These are phyloP conservation scores for Caenorhabditis sinica DNA, from an alignment of 2,888 invertebrate genomes.

Conservation along the genomic window DNA sequence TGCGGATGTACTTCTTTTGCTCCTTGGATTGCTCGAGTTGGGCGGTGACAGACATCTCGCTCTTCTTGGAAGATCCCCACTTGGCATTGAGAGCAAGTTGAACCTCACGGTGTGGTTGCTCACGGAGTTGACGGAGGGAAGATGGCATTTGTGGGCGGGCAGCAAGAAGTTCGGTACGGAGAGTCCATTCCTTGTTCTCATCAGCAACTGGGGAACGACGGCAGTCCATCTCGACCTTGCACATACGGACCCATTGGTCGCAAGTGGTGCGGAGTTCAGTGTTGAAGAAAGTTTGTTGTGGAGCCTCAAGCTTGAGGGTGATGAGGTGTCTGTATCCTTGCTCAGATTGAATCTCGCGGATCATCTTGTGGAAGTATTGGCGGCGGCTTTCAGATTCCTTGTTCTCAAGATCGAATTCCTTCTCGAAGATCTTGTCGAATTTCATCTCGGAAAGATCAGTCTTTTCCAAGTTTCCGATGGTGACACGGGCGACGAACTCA, in stretches of 20 bases:
- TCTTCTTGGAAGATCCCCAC: slow-evolving; percentile 69
- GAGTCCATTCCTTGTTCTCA: slow-evolving; percentile 72
- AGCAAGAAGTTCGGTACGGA: slow-evolving; percentile 66
- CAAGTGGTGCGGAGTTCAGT: slow-evolving; percentile 48
- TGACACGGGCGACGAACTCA: slow-evolving; percentile 45
- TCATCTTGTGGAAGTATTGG: slow-evolving; percentile 56
- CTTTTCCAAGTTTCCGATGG: slow-evolving; percentile 40
- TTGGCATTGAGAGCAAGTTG: slow-evolving; percentile 55
- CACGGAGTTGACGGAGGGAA: slow-evolving; percentile 62
- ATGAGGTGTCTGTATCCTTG: slow-evolving; percentile 46
- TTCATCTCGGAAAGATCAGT: slow-evolving; percentile 57
- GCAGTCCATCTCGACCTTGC: slow-evolving; percentile 50
- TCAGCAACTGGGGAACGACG: slow-evolving; percentile 56
- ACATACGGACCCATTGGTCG: slow-evolving; percentile 59
- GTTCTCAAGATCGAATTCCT: slow-evolving; percentile 63
- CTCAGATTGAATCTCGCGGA: slow-evolving; percentile 50
- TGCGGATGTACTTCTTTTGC: slow-evolving; percentile 58
- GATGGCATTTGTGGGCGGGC: slow-evolving; percentile 71
- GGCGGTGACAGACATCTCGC: slow-evolving; percentile 62
- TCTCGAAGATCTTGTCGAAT: slow-evolving; percentile 63
- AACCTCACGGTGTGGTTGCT: slow-evolving; percentile 70
- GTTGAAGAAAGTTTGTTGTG: slow-evolving; percentile 48
- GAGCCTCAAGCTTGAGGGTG: slow-evolving; percentile 52
- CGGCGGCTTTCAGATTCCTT: slow-evolving; percentile 54
- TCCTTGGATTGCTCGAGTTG: slow-evolving; percentile 66